Base-by-base conservation (phyloP, 1,140 invertebrate species). In the Leptoteleia sp. region DNA sequence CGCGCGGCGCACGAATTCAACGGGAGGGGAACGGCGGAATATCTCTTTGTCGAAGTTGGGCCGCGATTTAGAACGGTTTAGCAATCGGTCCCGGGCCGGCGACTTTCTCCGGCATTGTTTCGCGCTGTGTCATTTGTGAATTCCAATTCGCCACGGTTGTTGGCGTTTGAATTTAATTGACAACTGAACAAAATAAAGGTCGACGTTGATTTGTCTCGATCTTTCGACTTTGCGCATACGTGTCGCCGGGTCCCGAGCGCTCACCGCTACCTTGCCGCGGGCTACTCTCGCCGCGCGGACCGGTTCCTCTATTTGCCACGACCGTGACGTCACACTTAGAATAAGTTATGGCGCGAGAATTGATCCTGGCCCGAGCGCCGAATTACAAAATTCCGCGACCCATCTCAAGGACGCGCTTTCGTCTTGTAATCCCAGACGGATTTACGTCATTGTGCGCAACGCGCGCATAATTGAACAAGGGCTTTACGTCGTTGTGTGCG, bases 211-310 rank as follows among this genome's bases (percentile, higher is more conserved):
- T 64, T 62, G 54, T 54, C 38, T 55, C 38, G n/a, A 61, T 72
- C 45, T 52, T 71, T 67, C 48, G 25, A 38, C 42, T 61, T 52
- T 29, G 43, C n/a, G 15, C 45, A 45, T 65, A 59, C 65, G 52
- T 67, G 67, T 61, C 22, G 19, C 29, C 16, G 47, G 61, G 64
- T 27, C 59, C 43, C 54, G 13, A 3, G 33, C 59, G 48, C 54
- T 13, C 7, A 43, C 54, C 59, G 76, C 81, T 86, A 85, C 85
- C 86, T 85, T 86, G 85, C 84, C 85, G 79, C 75, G 16, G 82
- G 85, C 82, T 11, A 78, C 37, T 61, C 73, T 73, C 38, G 40
- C 64, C 47, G 50, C 67, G 57, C 50, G 62, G 84, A 82, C 76
- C 79, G 77, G 83, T 84, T 86, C 65, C 61, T 67, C 81, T 83